These are phyloP conservation scores for Acanthaster planci DNA, from an alignment of 35 echinoderm and acorn worm genomes.

Conservation along the genomic window DNA sequence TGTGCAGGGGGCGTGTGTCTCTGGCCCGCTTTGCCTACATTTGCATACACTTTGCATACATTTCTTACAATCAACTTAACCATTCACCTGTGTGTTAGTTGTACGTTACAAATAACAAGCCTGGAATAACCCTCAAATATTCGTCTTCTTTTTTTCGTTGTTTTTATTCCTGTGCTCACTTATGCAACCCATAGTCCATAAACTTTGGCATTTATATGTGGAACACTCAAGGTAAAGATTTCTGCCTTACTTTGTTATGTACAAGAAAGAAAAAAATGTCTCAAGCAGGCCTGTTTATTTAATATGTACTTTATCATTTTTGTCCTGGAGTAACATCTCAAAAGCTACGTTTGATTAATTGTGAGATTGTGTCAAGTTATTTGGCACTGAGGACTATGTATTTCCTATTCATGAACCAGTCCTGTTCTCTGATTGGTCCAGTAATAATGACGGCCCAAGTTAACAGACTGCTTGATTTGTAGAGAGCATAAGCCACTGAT, in stretches of 20 bases:
- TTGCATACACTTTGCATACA: constrained; percentile 28
- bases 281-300: too few species aligned
- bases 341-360: too few species aligned
- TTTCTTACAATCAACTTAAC: not conserved
- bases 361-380: too few species aligned
- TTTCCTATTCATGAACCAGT: too few species aligned
- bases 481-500: too few species aligned
- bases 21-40: not conserved
- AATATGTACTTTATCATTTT: too few species aligned
- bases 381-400: too few species aligned
- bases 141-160: constrained; percentile 25
- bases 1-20: too few species aligned
- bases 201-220: constrained; percentile 19
- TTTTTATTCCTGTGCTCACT: constrained; percentile 29
- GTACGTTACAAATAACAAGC: constrained; percentile 17
- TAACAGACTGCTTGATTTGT: too few species aligned
- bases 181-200: constrained; percentile 24
- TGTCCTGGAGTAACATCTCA: too few species aligned
- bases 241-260: constrained; percentile 20
- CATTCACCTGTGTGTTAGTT: constrained; percentile 21
- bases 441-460: too few species aligned
- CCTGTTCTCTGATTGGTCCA: too few species aligned
- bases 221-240: constrained; percentile 17
- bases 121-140: constrained; percentile 26
- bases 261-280: not conserved